Conservation (phyloP, 2,888 invertebrate species). For the Tromatobia lineatoria region DNA sequence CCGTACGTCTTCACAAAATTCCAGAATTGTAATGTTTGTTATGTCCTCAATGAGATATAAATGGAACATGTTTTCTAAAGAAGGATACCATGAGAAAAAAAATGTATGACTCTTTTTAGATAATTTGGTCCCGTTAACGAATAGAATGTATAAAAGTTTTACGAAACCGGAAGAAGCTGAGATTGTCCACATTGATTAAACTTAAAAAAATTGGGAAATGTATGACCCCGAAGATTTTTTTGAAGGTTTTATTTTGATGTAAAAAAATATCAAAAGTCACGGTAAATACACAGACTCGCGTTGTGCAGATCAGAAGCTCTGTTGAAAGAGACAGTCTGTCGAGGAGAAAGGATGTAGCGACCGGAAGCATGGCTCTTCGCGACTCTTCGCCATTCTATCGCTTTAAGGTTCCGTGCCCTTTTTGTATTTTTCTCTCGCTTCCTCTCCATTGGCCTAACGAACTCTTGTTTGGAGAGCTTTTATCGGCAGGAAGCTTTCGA, state of each 20-base stretch:
- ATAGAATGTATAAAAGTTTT: too few species aligned
- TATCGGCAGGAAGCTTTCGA: slow-evolving; percentile 58
- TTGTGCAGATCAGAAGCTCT: neutral
- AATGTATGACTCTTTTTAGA: too few species aligned
- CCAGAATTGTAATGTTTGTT: too few species aligned
- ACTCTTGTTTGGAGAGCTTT: slow-evolving; percentile 73
- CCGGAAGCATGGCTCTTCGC: slow-evolving; percentile 34
- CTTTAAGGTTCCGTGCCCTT: slow-evolving; percentile 11
- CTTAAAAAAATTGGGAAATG: too few species aligned
- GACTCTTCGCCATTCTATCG: slow-evolving; percentile 31
- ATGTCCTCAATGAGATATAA: too few species aligned
- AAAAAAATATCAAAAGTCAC: neutral
- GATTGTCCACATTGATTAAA: too few species aligned
- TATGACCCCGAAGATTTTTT: slow-evolving; percentile 4
- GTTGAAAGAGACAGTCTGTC: slow-evolving; percentile 11
- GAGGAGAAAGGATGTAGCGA: slow-evolving; percentile 13
- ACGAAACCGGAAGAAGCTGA: too few species aligned
- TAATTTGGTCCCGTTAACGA: too few species aligned
- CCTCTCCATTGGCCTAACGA: slow-evolving; percentile 64
- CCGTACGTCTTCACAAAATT: too few species aligned
- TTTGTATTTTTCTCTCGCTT: neutral
- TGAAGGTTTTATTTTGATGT: slow-evolving; percentile 16
- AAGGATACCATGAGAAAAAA: too few species aligned
- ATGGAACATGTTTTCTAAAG: too few species aligned
- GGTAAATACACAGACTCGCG: neutral